Evolutionary conservation across 2,888 invertebrate genomes (phyloP).

Genomic region (Pachydiplax longipennis): DNA sequence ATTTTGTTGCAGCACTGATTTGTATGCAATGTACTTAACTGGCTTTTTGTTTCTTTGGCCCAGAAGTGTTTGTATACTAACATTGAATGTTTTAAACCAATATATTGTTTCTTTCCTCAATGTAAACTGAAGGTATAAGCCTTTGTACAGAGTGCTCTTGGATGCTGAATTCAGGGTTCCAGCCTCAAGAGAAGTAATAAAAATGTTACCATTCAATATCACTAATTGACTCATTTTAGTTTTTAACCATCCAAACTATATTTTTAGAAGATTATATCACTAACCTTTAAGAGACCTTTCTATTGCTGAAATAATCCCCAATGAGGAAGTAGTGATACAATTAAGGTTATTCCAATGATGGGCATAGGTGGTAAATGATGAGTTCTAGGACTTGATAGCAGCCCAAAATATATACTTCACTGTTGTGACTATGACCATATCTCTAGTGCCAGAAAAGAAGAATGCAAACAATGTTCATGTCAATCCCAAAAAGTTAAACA

Average conservation of each 20-base stretch:
- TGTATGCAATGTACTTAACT: slow-evolving; percentile 23
- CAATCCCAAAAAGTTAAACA: too few species aligned
- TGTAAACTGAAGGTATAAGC: background rate
- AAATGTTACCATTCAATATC: slow-evolving; percentile 29
- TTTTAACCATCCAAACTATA: background rate
- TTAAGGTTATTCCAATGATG: too few species aligned
- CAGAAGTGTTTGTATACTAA: slow-evolving; percentile 33
- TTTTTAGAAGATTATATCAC: too few species aligned
- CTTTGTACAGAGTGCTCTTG: slow-evolving; percentile 40
- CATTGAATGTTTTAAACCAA: slow-evolving; percentile 3
- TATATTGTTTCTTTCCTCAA: slow-evolving; percentile 10
- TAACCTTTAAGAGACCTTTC: too few species aligned
- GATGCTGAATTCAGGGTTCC: slow-evolving; percentile 43
- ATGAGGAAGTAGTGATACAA: too few species aligned
- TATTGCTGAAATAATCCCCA: too few species aligned
- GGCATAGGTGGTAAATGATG: too few species aligned
- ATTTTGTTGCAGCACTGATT: background rate
- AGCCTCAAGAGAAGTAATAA: slow-evolving; percentile 42
- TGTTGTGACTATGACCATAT: too few species aligned
- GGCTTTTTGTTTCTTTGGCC: slow-evolving; percentile 21
- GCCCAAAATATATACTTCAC: too few species aligned
- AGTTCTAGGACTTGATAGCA: too few species aligned
- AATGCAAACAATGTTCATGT: too few species aligned
- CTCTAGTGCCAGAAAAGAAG: too few species aligned
- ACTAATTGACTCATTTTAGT: background rate